These are phyloP conservation scores for Harpalus rufipes DNA, from an alignment of 2,888 invertebrate genomes.

Conservation along the genomic window DNA sequence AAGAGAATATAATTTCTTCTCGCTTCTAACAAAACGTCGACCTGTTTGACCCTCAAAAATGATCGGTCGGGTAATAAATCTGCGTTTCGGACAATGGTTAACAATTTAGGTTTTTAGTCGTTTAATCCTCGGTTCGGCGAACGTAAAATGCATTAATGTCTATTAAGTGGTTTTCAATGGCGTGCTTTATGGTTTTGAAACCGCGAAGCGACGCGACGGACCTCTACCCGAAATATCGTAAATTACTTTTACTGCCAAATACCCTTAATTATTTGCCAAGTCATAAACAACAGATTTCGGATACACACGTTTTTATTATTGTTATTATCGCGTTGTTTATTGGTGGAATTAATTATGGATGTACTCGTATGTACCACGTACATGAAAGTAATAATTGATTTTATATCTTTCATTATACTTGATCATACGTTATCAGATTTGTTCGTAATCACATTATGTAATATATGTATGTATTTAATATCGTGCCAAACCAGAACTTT, in stretches of 20 bases:
- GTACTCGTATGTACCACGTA: neutral
- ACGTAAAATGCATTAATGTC: constrained; percentile 65
- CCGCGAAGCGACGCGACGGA: constrained; percentile 6
- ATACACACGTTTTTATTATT: constrained; percentile 27
- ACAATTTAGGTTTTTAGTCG: constrained; percentile 51
- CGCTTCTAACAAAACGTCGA: constrained; percentile 29
- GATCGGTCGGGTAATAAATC: constrained; percentile 51
- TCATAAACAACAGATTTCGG: constrained; percentile 52
- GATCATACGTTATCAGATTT: neutral
- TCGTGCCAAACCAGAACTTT: neutral
- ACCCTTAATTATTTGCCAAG: constrained; percentile 57
- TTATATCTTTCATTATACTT: neutral
- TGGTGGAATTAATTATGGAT: constrained; percentile 20
- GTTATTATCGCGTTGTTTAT: constrained; percentile 46
- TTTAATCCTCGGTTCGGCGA: constrained; percentile 36
- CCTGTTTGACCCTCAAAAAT: constrained; percentile 55
- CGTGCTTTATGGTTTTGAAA: constrained; percentile 59
- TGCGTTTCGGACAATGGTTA: constrained; percentile 43
- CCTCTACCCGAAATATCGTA: constrained; percentile 49
- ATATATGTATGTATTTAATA: neutral
- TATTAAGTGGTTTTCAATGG: constrained; percentile 64
- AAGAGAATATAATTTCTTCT: constrained; percentile 26
- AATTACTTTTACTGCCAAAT: constrained; percentile 54
- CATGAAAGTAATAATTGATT: constrained; percentile 37
- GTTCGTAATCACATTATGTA: constrained; percentile 9